Evolutionary conservation across 2,797 vertebrate species (phyloP).

Genomic region (Meda fulgida): DNA sequence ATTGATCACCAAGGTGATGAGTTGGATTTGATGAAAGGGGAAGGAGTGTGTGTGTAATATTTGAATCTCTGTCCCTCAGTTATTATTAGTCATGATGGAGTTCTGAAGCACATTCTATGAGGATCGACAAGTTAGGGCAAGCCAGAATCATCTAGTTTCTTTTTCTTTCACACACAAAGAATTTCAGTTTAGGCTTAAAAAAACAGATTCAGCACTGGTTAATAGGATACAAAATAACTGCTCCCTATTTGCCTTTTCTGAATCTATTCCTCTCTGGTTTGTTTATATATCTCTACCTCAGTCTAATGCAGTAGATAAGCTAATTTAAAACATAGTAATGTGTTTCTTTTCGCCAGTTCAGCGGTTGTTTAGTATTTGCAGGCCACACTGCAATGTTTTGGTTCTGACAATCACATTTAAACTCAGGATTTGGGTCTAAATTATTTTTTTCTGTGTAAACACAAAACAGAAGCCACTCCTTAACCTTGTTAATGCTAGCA

Average conservation of each 20-base stretch:
- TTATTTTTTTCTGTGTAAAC: background rate
- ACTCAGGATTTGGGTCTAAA: background rate
- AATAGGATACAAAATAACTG: slow-evolving; percentile 13
- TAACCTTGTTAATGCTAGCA: background rate
- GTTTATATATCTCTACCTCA: slow-evolving; percentile 4
- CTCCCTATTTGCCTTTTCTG: background rate
- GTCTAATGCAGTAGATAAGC: background rate
- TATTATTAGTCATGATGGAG: slow-evolving; percentile 61
- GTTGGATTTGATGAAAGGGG: slow-evolving; percentile 54
- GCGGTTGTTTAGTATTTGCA: background rate
- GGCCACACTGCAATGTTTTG: background rate
- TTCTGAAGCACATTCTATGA: slow-evolving; percentile 55
- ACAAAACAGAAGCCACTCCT: background rate
- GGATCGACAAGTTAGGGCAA: slow-evolving; percentile 43
- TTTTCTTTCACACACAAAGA: slow-evolving; percentile 7
- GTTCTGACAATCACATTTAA: background rate
- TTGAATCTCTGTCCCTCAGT: slow-evolving; percentile 61
- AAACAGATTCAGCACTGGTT: background rate
- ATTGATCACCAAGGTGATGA: slow-evolving; percentile 65
- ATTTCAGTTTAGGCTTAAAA: slow-evolving; percentile 1
- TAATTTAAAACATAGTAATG: background rate
- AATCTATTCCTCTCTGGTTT: background rate
- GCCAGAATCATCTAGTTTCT: slow-evolving; percentile 53
- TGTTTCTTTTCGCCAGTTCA: slow-evolving; percentile 5
- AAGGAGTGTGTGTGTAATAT: slow-evolving; percentile 52